These are phyloP conservation scores for Drosophila erecta DNA, from an alignment of 1,140 invertebrate genomes.

Conservation along the genomic window DNA sequence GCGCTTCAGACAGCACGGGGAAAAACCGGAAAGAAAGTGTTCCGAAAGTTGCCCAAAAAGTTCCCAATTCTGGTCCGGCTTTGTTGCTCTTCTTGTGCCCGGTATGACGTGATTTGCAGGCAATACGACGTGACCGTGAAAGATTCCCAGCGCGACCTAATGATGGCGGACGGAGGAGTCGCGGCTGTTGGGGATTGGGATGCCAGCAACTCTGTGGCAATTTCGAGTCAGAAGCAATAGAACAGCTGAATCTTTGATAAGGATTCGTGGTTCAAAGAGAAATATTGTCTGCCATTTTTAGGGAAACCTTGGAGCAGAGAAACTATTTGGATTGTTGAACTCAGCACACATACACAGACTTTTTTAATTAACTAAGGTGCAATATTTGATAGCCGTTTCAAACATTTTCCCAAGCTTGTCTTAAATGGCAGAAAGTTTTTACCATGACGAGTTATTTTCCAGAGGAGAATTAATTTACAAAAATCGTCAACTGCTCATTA, in stretches of 20 bases:
- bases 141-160: slow-evolving; percentile 48
- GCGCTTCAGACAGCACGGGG: slow-evolving; percentile 22
- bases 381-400: too few relatives aligned
- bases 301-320: background rate
- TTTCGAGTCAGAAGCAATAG: slow-evolving; percentile 5
- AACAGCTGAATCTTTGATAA: slow-evolving; percentile 2
- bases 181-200: slow-evolving; percentile 1
- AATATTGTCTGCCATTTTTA: background rate
- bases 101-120: slow-evolving; percentile 71
- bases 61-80: slow-evolving; percentile 18
- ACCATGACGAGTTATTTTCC: too few relatives aligned
- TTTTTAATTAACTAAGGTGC: too few relatives aligned
- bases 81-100: slow-evolving; percentile 33
- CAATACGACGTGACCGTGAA: slow-evolving; percentile 73
- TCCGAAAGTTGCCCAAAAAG: slow-evolving; percentile 51
- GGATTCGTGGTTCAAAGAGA: too few relatives aligned
- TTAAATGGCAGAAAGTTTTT: too few relatives aligned
- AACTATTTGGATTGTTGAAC: background rate
- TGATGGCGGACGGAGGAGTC: slow-evolving; percentile 2
- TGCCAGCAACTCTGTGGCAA: slow-evolving; percentile 30
- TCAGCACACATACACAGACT: too few relatives aligned
- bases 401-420: too few relatives aligned
- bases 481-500: too few relatives aligned
- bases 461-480: too few relatives aligned
- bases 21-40: slow-evolving; percentile 50